Evolutionary conservation across 2,797 vertebrate species (phyloP).

Genomic region (Lepidocolaptes lacrymiger): DNA sequence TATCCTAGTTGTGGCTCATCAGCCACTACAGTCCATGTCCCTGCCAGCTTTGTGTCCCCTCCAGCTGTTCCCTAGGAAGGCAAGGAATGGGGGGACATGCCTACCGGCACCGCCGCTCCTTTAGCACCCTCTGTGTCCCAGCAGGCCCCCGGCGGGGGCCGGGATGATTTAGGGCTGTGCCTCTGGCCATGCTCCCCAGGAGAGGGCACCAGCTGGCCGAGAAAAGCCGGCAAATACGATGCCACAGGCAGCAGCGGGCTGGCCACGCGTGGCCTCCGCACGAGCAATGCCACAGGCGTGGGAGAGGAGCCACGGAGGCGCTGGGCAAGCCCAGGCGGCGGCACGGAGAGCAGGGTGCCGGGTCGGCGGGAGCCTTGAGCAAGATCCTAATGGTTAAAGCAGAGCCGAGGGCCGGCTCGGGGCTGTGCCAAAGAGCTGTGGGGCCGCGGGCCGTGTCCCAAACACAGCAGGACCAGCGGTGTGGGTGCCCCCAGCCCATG

Average conservation of each 20-base stretch:
- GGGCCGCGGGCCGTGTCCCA: rapidly evolving
- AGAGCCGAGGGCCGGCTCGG: rapidly evolving
- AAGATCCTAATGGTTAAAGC: background rate
- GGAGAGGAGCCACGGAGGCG: rapidly evolving
- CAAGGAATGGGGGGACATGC: rapidly evolving
- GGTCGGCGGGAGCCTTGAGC: rapidly evolving
- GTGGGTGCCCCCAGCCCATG: background rate
- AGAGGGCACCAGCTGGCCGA: conserved; percentile 50
- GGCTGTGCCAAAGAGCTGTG: background rate
- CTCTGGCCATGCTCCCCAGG: background rate
- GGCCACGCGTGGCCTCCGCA: background rate
- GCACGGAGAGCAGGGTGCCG: rapidly evolving
- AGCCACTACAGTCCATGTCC: background rate
- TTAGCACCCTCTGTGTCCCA: rapidly evolving
- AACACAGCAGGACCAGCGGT: rapidly evolving
- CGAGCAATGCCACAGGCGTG: rapidly evolving
- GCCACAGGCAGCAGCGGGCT: rapidly evolving
- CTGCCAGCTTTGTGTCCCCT: background rate
- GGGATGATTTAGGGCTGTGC: background rate
- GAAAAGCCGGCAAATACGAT: background rate
- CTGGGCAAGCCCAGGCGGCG: background rate
- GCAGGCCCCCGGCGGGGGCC: rapidly evolving
- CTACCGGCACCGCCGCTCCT: rapidly evolving
- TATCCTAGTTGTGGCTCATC: rapidly evolving
- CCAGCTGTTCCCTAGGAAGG: background rate